A percentile compares a stretch with the other conserved stretches of the same genome.
Evolutionary conservation across 2,888 invertebrate species (phyloP).

Genomic region (Apantesis nais): DNA sequence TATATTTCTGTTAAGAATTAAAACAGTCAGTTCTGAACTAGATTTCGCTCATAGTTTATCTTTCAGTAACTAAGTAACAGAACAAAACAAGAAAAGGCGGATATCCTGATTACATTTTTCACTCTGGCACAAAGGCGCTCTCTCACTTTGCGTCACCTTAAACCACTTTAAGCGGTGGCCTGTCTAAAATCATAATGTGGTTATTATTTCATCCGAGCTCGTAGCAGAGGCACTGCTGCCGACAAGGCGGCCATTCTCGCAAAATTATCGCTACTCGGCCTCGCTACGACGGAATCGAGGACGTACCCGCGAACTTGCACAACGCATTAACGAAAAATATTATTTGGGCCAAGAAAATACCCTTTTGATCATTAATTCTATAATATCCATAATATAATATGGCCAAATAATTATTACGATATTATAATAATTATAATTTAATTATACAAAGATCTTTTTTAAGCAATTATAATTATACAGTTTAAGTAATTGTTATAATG

Average conservation of each 20-base stretch:
- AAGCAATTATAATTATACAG: too few species aligned
- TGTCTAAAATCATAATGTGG: slow-evolving; percentile 81
- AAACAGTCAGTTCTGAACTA: slow-evolving; percentile 29
- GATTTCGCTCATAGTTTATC: slow-evolving; percentile 37
- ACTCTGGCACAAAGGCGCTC: slow-evolving; percentile 60
- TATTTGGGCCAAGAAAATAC: slow-evolving; percentile 65
- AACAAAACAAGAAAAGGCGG: slow-evolving; percentile 57
- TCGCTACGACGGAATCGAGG: slow-evolving; percentile 70
- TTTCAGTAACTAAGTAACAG: slow-evolving; percentile 51
- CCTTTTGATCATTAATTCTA: slow-evolving; percentile 51
- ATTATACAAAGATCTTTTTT: slow-evolving; percentile 57
- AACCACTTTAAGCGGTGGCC: slow-evolving; percentile 74
- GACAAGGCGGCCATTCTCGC: slow-evolving; percentile 81
- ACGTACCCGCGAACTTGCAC: slow-evolving; percentile 72
- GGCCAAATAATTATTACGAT: slow-evolving; percentile 49
- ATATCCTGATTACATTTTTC: slow-evolving; percentile 68
- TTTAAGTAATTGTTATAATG: too few species aligned
- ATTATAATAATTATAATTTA: slow-evolving; percentile 54
- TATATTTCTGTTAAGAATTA: slow-evolving; percentile 31
- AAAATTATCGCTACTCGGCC: slow-evolving; percentile 82
- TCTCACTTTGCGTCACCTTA: slow-evolving; percentile 74
- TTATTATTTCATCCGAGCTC: slow-evolving; percentile 79
- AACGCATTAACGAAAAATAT: slow-evolving; percentile 66
- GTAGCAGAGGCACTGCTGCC: slow-evolving; percentile 75
- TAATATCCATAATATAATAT: slow-evolving; percentile 47